phyloP scores from a whole-genome alignment of 2,888 invertebrate genomes.

The Xestia xanthographa region DNA sequence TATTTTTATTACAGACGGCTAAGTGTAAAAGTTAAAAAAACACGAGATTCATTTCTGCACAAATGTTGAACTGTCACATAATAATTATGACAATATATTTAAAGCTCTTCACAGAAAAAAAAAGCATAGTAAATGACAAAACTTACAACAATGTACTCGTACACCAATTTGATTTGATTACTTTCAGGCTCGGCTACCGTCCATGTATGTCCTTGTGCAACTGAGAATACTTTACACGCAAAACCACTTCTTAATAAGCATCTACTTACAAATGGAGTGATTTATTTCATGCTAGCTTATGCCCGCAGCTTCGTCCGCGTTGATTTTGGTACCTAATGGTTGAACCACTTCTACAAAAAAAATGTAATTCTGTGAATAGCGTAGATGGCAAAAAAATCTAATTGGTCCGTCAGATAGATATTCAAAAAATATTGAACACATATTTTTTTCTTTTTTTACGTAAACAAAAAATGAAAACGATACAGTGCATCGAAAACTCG shows the following conservation, averaged over 20 bases:
- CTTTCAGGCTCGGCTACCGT: neutral
- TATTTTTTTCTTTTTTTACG: too few species aligned
- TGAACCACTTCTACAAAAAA: neutral
- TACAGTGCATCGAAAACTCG: too few species aligned
- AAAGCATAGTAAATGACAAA: neutral
- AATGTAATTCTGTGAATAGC: too few species aligned
- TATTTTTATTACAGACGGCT: too few species aligned
- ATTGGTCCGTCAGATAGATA: too few species aligned
- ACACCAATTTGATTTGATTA: neutral
- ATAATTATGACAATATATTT: neutral
- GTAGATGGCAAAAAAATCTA: too few species aligned
- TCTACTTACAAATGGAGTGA: neutral
- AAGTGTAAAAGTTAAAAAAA: too few species aligned
- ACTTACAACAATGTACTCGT: neutral
- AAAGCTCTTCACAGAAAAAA: neutral
- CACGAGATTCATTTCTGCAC: too few species aligned
- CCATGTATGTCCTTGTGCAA: neutral
- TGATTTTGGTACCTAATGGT: neutral
- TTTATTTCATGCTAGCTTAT: neutral
- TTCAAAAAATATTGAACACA: too few species aligned
- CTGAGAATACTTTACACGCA: neutral
- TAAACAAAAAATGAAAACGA: too few species aligned
- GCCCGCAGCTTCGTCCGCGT: neutral
- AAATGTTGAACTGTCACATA: too few species aligned
- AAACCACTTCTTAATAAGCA: neutral